Evolutionary conservation across 2,113 vertebrate genomes (phyloP), one percentile per base, ranked within the genome.

Genomic region (Rhagologus leucostigma): DNA sequence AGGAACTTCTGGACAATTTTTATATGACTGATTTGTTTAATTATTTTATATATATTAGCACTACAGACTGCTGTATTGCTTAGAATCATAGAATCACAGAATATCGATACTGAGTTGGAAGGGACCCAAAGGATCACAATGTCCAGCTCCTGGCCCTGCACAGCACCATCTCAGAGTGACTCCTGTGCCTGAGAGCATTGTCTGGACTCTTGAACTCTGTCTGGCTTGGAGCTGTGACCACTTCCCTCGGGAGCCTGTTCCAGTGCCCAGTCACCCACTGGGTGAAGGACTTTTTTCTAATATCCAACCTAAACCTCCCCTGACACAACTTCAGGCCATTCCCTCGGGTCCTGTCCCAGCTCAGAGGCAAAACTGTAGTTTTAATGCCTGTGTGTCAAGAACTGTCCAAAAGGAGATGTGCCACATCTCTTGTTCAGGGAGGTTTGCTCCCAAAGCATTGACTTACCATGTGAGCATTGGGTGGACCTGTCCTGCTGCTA

Each of bases 271-370:
- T 0, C 32, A 33, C 13, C 15, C 16, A 2, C 18, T 33, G 32
- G 37, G 16, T 5, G 24, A 30, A 37, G 2, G 9, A 44, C 2
- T 1, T 44, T 29, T 44, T 33, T 0, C 42, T 29, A 1, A 20
- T 29, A 52, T 10, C 27, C 22, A 23, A 6, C 15, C 27, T 81
- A 59, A 59, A 39, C 29, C 16, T 33, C 9, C 11, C 8, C 20
- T 21, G n/a, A 2, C 47, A 47, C 37, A 44, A 4, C 16, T n/a
- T 13, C 44, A 74, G 52, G 33, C 23, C 1, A 0, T 59, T 82
- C 19, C 29, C 33, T 59, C 0, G 0, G 7, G 12, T 74, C 37
- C 42, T 37, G 8, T 33, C 44, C 23, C 0, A 16, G 62, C 19
- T 79, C 33, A 53, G 18, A 24, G 67, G 53, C 9, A 59, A 18